Conservation (phyloP, 1,140 invertebrate genomes). For the Dendrolimus kikuchii region DNA sequence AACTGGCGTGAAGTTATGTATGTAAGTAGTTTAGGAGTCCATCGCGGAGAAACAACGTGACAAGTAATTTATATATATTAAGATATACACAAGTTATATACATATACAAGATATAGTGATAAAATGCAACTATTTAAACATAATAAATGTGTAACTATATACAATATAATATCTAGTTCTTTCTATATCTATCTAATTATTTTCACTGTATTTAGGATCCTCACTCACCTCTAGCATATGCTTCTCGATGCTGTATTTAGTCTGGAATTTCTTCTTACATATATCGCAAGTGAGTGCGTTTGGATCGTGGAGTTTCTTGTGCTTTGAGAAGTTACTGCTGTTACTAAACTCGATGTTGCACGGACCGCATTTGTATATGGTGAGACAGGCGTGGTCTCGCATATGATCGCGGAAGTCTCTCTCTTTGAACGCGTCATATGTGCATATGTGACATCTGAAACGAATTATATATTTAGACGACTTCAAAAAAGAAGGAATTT, state of each 20-base stretch:
- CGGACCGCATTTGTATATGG: slow-evolving; percentile 48
- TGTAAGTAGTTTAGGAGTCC: no score
- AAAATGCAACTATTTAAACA: no score
- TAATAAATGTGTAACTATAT: no score
- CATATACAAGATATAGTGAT: no score
- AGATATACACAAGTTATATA: no score
- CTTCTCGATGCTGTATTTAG: slow-evolving; percentile 24
- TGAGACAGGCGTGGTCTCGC: slow-evolving; percentile 44
- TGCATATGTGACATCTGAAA: slow-evolving; percentile 41
- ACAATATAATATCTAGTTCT: no score
- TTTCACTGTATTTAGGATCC: no score
- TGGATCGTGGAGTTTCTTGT: slow-evolving; percentile 55
- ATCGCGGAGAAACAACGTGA: no score
- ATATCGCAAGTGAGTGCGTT: slow-evolving; percentile 36
- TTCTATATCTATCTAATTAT: no score
- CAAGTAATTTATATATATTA: no score
- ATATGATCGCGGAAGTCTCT: slow-evolving; percentile 49
- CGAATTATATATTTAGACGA: neutral
- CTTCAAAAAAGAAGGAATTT: neutral
- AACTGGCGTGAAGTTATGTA: no score
- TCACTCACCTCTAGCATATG: slow-evolving; percentile 42
- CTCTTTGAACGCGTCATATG: slow-evolving; percentile 12
- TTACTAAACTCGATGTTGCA: slow-evolving; percentile 58
- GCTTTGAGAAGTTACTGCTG: slow-evolving; percentile 60
- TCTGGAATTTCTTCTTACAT: slow-evolving; percentile 51